Conservation (phyloP, 2,113 vertebrate species). For the Oryzias curvinotus region DNA sequence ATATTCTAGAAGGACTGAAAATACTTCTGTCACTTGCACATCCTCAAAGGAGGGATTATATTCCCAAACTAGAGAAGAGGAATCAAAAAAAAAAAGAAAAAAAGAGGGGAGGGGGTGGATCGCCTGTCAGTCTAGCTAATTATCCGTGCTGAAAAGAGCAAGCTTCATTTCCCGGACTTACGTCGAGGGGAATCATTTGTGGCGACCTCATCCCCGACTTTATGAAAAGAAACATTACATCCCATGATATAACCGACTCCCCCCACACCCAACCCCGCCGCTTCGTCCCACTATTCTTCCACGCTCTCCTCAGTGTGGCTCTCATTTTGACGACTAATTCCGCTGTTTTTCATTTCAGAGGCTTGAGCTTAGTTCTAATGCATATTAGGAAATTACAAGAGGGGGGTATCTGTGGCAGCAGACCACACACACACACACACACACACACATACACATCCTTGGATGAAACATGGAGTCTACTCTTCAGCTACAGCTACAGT, state of each 20-base stretch:
- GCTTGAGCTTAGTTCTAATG: slow-evolving; percentile 57
- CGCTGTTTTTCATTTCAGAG: slow-evolving; percentile 60
- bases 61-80: slow-evolving; percentile 55
- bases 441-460: slow-evolving; percentile 29
- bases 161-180: slow-evolving; percentile 73
- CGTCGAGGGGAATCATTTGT: slow-evolving; percentile 71
- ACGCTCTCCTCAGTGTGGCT: slow-evolving; percentile 35
- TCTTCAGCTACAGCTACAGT: slow-evolving; percentile 18
- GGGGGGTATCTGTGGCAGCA: slow-evolving; percentile 20
- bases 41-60: slow-evolving; percentile 74
- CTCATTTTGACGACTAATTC: slow-evolving; percentile 69
- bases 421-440: slow-evolving; percentile 35
- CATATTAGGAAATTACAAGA: slow-evolving; percentile 59
- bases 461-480: slow-evolving; percentile 61
- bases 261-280: not conserved
- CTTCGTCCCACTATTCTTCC: slow-evolving; percentile 15
- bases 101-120: slow-evolving; percentile 47
- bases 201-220: slow-evolving; percentile 71
- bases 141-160: slow-evolving; percentile 71
- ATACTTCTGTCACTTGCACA: slow-evolving; percentile 49
- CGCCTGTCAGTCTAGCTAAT: slow-evolving; percentile 73
- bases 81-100: slow-evolving; percentile 2
- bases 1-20: slow-evolving; percentile 60
- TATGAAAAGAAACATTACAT: slow-evolving; percentile 74
- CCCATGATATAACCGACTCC: slow-evolving; percentile 38